Conservation (phyloP, 2,888 invertebrate genomes). For the Scaeva pyrastri region DNA sequence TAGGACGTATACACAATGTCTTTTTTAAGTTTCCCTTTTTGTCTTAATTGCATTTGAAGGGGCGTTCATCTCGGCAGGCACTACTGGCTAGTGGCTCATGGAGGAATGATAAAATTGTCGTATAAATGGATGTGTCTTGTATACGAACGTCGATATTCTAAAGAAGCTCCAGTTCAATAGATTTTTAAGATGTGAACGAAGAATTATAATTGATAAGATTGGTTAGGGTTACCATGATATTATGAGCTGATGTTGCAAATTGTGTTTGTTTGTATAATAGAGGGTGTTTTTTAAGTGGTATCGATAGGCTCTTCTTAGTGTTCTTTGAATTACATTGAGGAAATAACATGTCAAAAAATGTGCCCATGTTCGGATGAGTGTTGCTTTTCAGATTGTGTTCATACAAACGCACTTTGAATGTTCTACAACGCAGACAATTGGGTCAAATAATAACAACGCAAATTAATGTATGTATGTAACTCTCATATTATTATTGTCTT, state of each 20-base stretch:
- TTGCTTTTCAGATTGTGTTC: no score
- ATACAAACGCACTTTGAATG: no score
- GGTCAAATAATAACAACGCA: no score
- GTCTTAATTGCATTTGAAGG: conserved; percentile 63
- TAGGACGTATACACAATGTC: conserved; percentile 25
- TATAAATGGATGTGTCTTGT: not conserved
- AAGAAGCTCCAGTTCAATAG: conserved; percentile 38
- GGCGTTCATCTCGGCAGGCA: conserved; percentile 51
- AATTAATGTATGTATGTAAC: no score
- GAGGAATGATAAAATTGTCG: conserved; percentile 39
- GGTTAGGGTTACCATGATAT: not conserved
- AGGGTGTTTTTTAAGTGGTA: not conserved
- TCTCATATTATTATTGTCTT: no score
- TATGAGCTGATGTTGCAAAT: conserved; percentile 17
- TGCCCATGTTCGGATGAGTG: no score
- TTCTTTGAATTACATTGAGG: no score
- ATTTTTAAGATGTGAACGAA: conserved; percentile 19
- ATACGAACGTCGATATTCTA: not conserved
- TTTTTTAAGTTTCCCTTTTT: conserved; percentile 27
- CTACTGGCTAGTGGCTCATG: conserved; percentile 1
- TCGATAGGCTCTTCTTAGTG: not conserved
- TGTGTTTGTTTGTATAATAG: not conserved
- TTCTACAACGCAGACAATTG: no score
- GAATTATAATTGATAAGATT: conserved; percentile 31
- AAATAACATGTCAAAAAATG: no score